Evolutionary conservation across 2,797 vertebrate species (phyloP).

Genomic region (Argya squamiceps): DNA sequence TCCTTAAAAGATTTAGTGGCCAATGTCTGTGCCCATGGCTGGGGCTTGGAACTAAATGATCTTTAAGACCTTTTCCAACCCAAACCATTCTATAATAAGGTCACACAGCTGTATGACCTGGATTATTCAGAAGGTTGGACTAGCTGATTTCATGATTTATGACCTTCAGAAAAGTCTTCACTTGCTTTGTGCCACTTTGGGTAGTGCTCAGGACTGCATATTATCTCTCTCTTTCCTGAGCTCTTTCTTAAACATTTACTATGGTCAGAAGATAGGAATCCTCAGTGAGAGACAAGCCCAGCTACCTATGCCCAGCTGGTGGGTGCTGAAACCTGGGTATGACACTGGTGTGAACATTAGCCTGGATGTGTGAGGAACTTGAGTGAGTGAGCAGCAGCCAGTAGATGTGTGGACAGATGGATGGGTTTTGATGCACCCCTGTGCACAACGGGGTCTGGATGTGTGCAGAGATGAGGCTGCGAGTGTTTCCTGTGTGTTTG

Average conservation of each 20-base stretch:
- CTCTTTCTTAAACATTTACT: background rate
- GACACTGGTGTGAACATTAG: background rate
- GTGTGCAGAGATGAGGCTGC: background rate
- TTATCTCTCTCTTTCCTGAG: background rate
- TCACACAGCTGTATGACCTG: background rate
- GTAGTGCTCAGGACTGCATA: background rate
- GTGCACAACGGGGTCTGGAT: background rate
- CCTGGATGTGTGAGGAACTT: background rate
- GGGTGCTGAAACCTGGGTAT: background rate
- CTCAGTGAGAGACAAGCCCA: background rate
- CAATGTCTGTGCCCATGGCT: accelerated
- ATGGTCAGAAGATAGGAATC: background rate
- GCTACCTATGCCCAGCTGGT: background rate
- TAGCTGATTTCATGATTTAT: background rate
- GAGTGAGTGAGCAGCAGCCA: background rate
- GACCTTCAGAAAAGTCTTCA: background rate
- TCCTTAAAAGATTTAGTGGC: background rate
- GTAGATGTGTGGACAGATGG: background rate
- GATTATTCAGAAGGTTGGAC: background rate
- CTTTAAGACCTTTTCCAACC: background rate
- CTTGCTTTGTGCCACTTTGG: background rate
- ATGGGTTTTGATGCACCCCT: accelerated
- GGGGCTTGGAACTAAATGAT: background rate
- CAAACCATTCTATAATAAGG: background rate
- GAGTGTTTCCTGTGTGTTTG: background rate